Evolutionary conservation across 1,140 invertebrate genomes (phyloP).

Genomic region (Archivesica marissinica): DNA sequence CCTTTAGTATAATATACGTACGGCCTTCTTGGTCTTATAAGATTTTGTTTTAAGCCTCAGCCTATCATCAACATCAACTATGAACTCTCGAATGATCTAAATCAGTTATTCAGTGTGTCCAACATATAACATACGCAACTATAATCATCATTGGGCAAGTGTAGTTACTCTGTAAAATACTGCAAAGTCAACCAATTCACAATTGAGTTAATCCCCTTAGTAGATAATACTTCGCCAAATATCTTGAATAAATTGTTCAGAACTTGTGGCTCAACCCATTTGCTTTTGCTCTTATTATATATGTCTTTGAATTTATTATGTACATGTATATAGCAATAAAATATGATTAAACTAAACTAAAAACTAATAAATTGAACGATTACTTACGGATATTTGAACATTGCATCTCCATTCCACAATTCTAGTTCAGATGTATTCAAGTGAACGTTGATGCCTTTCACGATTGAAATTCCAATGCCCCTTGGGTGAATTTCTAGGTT

Average conservation of each 20-base stretch:
- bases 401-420: slow-evolving; percentile 28
- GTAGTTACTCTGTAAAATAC: too few species aligned
- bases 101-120: too few species aligned
- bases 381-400: slow-evolving; percentile 24
- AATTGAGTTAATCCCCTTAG: not conserved
- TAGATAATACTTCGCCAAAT: not conserved
- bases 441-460: not conserved
- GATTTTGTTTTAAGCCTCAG: too few species aligned
- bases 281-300: not conserved
- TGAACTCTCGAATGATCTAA: too few species aligned
- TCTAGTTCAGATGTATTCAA: not conserved
- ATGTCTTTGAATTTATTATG: not conserved
- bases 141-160: too few species aligned
- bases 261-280: not conserved
- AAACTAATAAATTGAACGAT: not conserved
- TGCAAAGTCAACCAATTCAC: not conserved
- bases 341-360: not conserved
- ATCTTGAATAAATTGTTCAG: not conserved
- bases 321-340: not conserved
- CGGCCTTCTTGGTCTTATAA: too few species aligned
- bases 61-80: too few species aligned
- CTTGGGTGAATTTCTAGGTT: not conserved
- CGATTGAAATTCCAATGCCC: slow-evolving; percentile 25
- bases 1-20: too few species aligned
- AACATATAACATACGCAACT: too few species aligned